A percentile compares a stretch with the other conserved stretches of the same genome.
Evolutionary conservation across 1,140 invertebrate genomes (phyloP).

Genomic region (Stegodyphus mimosarum): DNA sequence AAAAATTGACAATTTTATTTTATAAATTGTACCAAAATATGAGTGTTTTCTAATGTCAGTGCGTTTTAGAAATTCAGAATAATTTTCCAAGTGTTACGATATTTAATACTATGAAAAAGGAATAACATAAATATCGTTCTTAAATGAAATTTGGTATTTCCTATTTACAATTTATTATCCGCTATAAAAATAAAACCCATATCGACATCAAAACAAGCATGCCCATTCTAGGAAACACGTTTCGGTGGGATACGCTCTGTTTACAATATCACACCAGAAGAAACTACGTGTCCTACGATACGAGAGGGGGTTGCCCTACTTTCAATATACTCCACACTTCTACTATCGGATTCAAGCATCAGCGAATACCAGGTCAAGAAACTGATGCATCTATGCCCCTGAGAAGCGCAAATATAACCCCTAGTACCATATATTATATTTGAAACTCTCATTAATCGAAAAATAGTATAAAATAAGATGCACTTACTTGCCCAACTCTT

Average conservation of each 20-base stretch:
- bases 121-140: too few species aligned
- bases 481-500: constrained; percentile 99
- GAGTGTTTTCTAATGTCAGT: too few species aligned
- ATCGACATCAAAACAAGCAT: constrained; percentile 12
- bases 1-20: too few species aligned
- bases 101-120: too few species aligned
- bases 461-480: constrained; percentile 14
- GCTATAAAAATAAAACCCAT: not conserved
- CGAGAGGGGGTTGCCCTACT: constrained; percentile 16
- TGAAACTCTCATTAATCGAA: too few species aligned
- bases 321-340: not conserved
- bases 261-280: constrained; percentile 54
- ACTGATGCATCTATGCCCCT: not conserved
- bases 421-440: too few species aligned
- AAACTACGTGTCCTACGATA: constrained; percentile 30
- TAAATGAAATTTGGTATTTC: too few species aligned
- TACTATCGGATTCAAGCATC: constrained; percentile 6
- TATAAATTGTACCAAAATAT: too few species aligned
- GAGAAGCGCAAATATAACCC: not conserved
- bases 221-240: constrained; percentile 48
- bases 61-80: too few species aligned
- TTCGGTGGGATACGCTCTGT: constrained; percentile 41
- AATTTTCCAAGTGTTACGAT: too few species aligned
- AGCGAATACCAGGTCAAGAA: constrained; percentile 25
- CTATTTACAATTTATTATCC: too few species aligned